Evolutionary conservation across 2,888 invertebrate species (phyloP).

Genomic region (Carabus problematicus): DNA sequence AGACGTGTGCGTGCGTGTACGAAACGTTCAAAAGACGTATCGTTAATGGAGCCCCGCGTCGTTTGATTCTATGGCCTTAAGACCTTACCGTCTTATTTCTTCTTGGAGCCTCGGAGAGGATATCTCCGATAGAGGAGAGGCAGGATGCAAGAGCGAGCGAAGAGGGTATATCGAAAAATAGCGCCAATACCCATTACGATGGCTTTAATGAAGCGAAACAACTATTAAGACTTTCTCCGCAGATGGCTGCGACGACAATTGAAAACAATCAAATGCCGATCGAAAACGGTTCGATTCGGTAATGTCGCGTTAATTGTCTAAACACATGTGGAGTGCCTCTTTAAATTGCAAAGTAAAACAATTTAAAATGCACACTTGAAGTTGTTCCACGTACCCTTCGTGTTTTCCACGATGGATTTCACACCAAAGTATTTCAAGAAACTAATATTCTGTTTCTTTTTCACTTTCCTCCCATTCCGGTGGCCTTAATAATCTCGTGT

Average conservation of each 20-base stretch:
- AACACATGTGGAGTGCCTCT: no score
- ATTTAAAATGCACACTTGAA: no score
- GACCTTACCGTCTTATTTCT: slow-evolving; percentile 39
- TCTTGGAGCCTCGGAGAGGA: slow-evolving; percentile 1
- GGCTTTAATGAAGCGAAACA: slow-evolving; percentile 41
- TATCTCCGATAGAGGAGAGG: no score
- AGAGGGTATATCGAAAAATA: slow-evolving; percentile 9
- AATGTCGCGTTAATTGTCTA: not conserved
- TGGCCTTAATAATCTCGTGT: not conserved
- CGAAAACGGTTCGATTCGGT: slow-evolving; percentile 7
- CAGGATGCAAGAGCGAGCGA: slow-evolving; percentile 21
- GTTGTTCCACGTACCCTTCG: no score
- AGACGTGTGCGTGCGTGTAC: slow-evolving; percentile 7
- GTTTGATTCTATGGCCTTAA: slow-evolving; percentile 43
- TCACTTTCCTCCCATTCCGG: no score
- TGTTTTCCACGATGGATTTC: no score
- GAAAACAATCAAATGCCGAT: slow-evolving; percentile 37
- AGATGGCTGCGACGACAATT: slow-evolving; percentile 39
- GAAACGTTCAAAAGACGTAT: slow-evolving; percentile 36
- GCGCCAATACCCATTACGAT: slow-evolving; percentile 36
- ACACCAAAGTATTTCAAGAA: no score
- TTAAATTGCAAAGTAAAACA: no score
- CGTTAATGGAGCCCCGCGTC: slow-evolving; percentile 41
- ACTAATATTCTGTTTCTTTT: no score
- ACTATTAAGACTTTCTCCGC: slow-evolving; percentile 34